Evolutionary conservation across 1,140 invertebrate species (phyloP).

Genomic region (Belonocnema kinseyi): DNA sequence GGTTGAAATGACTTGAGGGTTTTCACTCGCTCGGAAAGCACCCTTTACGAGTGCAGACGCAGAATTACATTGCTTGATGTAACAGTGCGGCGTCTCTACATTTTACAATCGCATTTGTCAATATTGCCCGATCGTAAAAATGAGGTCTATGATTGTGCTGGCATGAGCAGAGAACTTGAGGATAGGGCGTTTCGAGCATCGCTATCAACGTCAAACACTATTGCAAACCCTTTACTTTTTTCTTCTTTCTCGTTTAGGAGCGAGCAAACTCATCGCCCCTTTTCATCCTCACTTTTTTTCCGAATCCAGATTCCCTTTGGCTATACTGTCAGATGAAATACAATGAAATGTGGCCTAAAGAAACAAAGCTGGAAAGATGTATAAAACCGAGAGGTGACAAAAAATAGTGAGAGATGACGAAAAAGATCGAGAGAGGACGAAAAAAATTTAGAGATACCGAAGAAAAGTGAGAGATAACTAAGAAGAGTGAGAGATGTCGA

Average conservation of each 20-base stretch:
- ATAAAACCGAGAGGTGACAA: too few relatives aligned
- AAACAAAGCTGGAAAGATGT: not conserved
- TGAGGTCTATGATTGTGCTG: slow-evolving; percentile 23
- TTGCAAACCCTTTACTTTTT: slow-evolving; percentile 13
- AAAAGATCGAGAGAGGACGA: too few relatives aligned
- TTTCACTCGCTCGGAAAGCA: not conserved
- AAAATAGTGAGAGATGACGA: not conserved
- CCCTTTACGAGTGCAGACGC: not conserved
- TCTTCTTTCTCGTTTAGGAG: slow-evolving; percentile 10
- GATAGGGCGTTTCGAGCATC: slow-evolving; percentile 6
- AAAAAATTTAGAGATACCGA: too few relatives aligned
- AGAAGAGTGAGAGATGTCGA: too few relatives aligned
- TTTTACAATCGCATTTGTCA: slow-evolving; percentile 18
- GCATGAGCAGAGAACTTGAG: not conserved
- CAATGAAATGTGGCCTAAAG: not conserved
- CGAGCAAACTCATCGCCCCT: slow-evolving; percentile 4
- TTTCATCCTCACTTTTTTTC: not conserved
- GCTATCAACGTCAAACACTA: slow-evolving; percentile 16
- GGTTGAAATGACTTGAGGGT: slow-evolving; percentile 22
- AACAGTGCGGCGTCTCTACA: not conserved
- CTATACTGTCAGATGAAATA: not conserved
- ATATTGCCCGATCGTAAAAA: slow-evolving; percentile 14
- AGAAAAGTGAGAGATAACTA: too few relatives aligned
- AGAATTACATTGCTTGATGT: not conserved
- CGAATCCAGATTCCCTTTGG: not conserved